phyloP scores from a whole-genome alignment of 2,113 vertebrate genomes.

The Clupea harengus region DNA sequence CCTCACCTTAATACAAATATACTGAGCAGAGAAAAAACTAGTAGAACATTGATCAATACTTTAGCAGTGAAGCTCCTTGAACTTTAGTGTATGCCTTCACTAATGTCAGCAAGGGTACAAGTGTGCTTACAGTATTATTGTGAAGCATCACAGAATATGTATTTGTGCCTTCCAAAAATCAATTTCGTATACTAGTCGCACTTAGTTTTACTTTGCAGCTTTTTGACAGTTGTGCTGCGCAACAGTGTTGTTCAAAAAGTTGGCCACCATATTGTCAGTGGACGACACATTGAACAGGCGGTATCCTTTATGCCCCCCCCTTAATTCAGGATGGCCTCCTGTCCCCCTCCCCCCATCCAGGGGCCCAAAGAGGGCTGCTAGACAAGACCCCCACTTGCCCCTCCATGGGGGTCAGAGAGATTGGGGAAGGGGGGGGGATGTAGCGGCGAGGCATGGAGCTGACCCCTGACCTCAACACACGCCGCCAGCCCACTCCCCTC shows the following conservation, averaged over 20 bases:
- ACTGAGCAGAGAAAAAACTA: neutral
- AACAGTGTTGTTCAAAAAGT: neutral
- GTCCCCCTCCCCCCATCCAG: conserved; percentile 3
- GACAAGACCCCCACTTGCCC: conserved; percentile 29
- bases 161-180: neutral
- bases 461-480: conserved; percentile 50
- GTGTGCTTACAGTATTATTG: neutral
- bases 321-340: conserved; percentile 8
- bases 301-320: neutral
- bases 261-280: neutral
- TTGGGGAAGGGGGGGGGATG: conserved; percentile 1
- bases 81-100: conserved; percentile 1
- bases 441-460: neutral
- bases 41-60: neutral
- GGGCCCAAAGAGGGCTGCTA: conserved; percentile 6
- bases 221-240: neutral
- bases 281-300: neutral
- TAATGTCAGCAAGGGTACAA: neutral
- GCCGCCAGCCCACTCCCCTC: conserved; percentile 18
- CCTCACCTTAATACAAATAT: conserved; percentile 10
- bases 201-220: neutral
- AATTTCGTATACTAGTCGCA: neutral
- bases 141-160: neutral
- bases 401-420: conserved; percentile 24
- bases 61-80: neutral